A percentile compares a stretch with the other conserved stretches of the same genome.
These are phyloP conservation scores for Antheraea assamensis DNA, from an alignment of 2,888 invertebrate species.

Conservation along the genomic window DNA sequence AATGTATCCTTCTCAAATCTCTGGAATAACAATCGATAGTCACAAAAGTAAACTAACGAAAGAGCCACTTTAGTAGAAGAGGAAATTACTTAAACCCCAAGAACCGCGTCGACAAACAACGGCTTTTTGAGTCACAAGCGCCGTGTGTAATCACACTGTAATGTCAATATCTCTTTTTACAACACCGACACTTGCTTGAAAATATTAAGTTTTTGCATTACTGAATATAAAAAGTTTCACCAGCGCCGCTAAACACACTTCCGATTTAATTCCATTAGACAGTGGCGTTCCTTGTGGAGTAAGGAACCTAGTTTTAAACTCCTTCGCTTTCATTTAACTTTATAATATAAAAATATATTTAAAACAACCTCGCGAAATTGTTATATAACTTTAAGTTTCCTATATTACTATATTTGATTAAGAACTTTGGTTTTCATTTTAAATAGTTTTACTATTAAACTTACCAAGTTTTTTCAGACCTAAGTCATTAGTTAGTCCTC, in stretches of 20 bases:
- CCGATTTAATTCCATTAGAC: constrained; percentile 59
- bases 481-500: not conserved
- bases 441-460: not conserved
- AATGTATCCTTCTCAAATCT: constrained; percentile 30
- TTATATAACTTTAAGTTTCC: constrained; percentile 42
- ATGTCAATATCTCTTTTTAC: constrained; percentile 45
- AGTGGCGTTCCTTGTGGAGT: constrained; percentile 38
- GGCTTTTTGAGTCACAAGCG: constrained; percentile 42
- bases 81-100: constrained; percentile 61
- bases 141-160: constrained; percentile 36
- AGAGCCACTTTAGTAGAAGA: constrained; percentile 51
- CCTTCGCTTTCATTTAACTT: constrained; percentile 57
- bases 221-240: constrained; percentile 32
- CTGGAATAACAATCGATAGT: constrained; percentile 38
- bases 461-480: not conserved
- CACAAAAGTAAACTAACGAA: constrained; percentile 46
- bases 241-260: constrained; percentile 39
- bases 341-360: constrained; percentile 55
- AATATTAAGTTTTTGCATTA: constrained; percentile 29
- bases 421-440: not conserved
- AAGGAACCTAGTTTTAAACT: constrained; percentile 43
- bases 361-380: constrained; percentile 52
- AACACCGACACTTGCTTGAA: constrained; percentile 28
- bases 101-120: constrained; percentile 51
- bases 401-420: constrained; percentile 31